phyloP scores from a whole-genome alignment of 2,888 invertebrate species.

The Myopa tessellatipennis region DNA sequence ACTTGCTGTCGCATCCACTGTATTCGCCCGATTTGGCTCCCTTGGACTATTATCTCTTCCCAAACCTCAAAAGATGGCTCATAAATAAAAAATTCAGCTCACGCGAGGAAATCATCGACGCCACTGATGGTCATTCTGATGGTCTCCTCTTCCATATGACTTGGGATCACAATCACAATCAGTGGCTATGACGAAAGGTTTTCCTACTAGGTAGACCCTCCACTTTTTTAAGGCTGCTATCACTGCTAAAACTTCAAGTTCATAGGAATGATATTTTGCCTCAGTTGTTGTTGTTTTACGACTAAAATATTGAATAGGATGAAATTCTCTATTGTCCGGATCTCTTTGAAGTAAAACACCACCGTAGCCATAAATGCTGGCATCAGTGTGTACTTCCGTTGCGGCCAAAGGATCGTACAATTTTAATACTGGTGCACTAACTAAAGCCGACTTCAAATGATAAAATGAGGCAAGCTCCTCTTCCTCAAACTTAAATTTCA shows the following conservation, averaged over 20 bases:
- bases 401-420: constrained; percentile 43
- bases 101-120: no score
- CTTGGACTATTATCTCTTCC: no score
- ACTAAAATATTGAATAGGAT: constrained; percentile 48
- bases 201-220: constrained; percentile 40
- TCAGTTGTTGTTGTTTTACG: constrained; percentile 42
- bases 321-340: constrained; percentile 41
- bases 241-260: constrained; percentile 52
- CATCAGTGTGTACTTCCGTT: constrained; percentile 50
- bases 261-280: constrained; percentile 47
- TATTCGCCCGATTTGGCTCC: no score
- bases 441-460: constrained; percentile 41
- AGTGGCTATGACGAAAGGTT: constrained; percentile 41
- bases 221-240: constrained; percentile 51
- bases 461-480: constrained; percentile 41
- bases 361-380: constrained; percentile 47
- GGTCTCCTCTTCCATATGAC: constrained; percentile 56
- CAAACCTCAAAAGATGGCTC: no score
- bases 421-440: constrained; percentile 41
- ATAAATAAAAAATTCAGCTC: no score
- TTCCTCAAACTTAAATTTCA: neutral
- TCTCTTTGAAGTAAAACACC: constrained; percentile 45
- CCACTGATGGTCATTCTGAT: constrained; percentile 59
- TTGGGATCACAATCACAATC: constrained; percentile 37
- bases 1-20: no score